Evolutionary conservation across 1,140 invertebrate species (phyloP), one percentile per base, ranked within the genome.

Genomic region (Anadara kagoshimensis): DNA sequence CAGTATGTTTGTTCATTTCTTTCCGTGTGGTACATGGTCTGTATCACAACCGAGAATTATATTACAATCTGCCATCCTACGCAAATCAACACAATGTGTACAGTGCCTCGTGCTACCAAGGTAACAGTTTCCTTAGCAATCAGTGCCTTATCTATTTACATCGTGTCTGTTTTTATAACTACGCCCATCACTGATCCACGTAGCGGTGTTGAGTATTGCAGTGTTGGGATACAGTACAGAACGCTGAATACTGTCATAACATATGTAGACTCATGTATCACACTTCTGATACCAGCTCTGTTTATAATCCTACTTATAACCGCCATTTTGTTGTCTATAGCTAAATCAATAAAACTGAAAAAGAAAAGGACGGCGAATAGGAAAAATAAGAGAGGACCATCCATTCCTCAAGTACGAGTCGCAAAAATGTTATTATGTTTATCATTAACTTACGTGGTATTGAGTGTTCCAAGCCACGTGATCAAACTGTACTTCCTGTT

Each of bases 21-120:
- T 41, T 95, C 94, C 75, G 93, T 94, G 0, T 96, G 94, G 94
- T 91, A 95, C 58, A 93, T 95, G 1, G 94, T 96, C 5, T 93
- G 94, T 8, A 95, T 96, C 84, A 95, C 95, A 0, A 91, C 94
- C 0, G 95, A 96, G 84, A 88, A 95, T 29, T 95, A 95, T 83
- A 92, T 96, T 5, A 95, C 94, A 0, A 83, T 96, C 1, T 91
- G 92, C 71, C 94, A 94, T 84, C 95, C 95, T 0, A 81, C 96
- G 41, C 91, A 91, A 53, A 89, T 94, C 0, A 93, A 93, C 41
- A 91, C 92, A 1, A 92, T 95, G 85, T 96, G 94, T 82, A 95
- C 95, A 0, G 47, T 65, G 12, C 88, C 90, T 0, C 89, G 94
- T n/a, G 94, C 95, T 0, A 93, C 92, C 79, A 88, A 89, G 0